Conservation (phyloP, 2,113 vertebrate species). For the sheep (Ovis aries) region DNA sequence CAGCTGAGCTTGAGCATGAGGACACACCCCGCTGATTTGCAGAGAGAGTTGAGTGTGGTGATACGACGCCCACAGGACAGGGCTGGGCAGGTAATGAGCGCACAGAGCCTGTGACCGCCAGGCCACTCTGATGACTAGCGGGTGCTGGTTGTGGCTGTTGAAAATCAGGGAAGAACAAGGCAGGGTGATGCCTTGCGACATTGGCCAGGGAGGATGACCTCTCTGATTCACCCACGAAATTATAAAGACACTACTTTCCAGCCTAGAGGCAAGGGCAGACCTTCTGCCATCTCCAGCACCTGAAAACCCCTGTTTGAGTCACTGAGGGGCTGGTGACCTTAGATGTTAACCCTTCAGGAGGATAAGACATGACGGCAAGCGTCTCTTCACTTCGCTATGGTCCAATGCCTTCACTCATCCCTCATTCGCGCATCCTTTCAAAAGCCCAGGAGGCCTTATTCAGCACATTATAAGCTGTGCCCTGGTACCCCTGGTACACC, state of each 20-base stretch:
- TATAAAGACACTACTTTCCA: background rate
- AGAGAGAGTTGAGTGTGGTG: background rate
- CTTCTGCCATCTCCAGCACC: background rate
- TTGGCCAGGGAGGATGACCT: background rate
- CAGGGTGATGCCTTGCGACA: background rate
- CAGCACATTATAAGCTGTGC: background rate
- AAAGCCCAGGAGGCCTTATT: background rate
- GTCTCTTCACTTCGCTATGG: background rate
- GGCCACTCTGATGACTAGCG: background rate
- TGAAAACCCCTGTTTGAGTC: background rate
- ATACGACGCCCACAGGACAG: fast-evolving
- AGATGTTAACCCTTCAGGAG: background rate
- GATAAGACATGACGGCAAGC: fast-evolving
- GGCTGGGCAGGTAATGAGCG: fast-evolving
- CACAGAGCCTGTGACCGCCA: fast-evolving
- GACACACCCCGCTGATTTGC: fast-evolving
- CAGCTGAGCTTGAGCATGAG: background rate
- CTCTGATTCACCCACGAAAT: background rate
- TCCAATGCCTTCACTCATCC: background rate
- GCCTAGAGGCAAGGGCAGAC: background rate
- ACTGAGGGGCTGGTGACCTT: background rate
- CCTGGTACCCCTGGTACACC: background rate
- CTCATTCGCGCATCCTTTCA: background rate
- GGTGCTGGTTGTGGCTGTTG: too few relatives aligned
- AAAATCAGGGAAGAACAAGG: background rate